phyloP scores from a whole-genome alignment of 2,888 invertebrate species.

The Acanthoscelides obtectus region DNA sequence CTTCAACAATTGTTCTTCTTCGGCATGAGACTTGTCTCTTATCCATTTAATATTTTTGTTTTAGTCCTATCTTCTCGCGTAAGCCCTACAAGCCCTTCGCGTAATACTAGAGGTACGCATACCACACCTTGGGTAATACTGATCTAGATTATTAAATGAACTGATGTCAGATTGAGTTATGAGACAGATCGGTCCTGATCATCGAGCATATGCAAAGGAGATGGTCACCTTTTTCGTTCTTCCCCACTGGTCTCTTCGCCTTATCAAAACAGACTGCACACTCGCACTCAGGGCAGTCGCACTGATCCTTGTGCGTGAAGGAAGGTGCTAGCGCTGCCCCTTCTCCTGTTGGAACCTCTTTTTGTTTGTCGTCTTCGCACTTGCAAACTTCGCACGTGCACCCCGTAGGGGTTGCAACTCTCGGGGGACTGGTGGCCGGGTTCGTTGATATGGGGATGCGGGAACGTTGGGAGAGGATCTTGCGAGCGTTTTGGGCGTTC shows the following conservation, averaged over 20 bases:
- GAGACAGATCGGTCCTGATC: too few species aligned
- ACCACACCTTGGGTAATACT: too few species aligned
- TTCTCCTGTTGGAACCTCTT: conserved; percentile 8
- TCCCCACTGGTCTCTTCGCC: not conserved
- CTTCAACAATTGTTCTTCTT: too few species aligned
- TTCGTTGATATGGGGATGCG: conserved; percentile 25
- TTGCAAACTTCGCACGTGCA: conserved; percentile 6
- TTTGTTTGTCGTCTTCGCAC: not conserved
- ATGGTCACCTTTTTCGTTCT: not conserved
- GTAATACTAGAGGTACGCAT: too few species aligned
- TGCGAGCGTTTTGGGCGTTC: conserved; percentile 22
- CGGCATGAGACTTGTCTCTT: too few species aligned
- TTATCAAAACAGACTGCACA: conserved; percentile 16
- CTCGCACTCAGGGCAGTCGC: conserved; percentile 18
- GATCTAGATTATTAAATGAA: too few species aligned
- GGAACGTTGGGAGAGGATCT: conserved; percentile 15
- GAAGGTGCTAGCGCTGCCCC: not conserved
- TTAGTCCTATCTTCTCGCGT: too few species aligned
- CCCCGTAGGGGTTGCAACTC: not conserved
- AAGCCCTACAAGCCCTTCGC: too few species aligned
- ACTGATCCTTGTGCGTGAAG: conserved; percentile 2
- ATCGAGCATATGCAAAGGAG: too few species aligned
- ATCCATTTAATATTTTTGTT: too few species aligned
- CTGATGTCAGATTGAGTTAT: too few species aligned
- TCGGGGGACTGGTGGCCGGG: conserved; percentile 4